These are phyloP conservation scores for Sebastes steindachneri DNA, from an alignment of 2,797 vertebrate species.

Conservation along the genomic window DNA sequence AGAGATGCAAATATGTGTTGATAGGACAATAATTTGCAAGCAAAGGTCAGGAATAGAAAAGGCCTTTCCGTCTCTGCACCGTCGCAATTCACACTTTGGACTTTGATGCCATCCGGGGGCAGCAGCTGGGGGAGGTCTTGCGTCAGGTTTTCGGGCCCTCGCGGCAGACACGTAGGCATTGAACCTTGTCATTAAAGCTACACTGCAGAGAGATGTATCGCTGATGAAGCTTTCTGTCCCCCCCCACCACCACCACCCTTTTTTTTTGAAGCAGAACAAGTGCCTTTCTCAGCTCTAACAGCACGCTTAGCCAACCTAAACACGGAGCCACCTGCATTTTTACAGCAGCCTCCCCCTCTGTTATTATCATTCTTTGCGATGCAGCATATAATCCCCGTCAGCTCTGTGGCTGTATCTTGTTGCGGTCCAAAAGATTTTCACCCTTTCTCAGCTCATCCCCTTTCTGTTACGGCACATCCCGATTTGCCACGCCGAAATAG, in stretches of 20 bases:
- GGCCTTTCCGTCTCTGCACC: conserved; percentile 4
- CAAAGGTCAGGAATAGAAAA: conserved; percentile 31
- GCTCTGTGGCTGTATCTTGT: conserved; percentile 30
- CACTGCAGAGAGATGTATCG: conserved; percentile 9
- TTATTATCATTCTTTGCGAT: conserved; percentile 68
- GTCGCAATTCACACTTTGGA: conserved; percentile 39
- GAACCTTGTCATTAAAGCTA: conserved; percentile 58
- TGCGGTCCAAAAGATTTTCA: neutral
- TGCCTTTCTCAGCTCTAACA: conserved; percentile 4
- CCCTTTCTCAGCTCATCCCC: conserved; percentile 1
- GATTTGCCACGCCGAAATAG: conserved; percentile 1
- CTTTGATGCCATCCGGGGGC: conserved; percentile 34
- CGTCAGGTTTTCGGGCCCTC: conserved; percentile 6
- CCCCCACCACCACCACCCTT: neutral
- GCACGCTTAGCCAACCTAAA: conserved; percentile 23
- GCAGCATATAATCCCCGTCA: conserved; percentile 41
- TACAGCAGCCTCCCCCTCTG: conserved; percentile 20
- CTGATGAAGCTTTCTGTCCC: conserved; percentile 26
- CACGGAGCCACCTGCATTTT: conserved; percentile 40
- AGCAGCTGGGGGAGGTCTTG: neutral
- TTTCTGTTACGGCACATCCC: neutral
- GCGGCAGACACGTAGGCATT: conserved; percentile 40
- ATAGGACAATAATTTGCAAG: conserved; percentile 5
- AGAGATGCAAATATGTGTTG: neutral
- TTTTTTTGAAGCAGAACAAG: conserved; percentile 35